phyloP scores from a whole-genome alignment of 2,113 vertebrate genomes.

The Saguinus imperator region DNA sequence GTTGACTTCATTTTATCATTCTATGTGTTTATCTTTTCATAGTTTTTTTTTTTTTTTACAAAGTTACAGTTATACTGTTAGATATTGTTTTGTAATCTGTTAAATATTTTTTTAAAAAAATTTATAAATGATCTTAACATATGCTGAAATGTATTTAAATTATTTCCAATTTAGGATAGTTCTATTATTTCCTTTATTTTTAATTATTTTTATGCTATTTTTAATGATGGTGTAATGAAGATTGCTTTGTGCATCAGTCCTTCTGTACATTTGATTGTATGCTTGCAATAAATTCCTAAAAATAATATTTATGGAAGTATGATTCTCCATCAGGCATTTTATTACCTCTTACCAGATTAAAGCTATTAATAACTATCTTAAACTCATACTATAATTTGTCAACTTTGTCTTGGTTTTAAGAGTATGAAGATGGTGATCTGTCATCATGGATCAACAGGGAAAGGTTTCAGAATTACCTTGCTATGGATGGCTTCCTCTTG shows the following conservation, averaged over 20 bases:
- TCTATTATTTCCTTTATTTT: conserved; percentile 2
- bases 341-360: not conserved
- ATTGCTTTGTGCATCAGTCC: not conserved
- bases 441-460: conserved; percentile 96
- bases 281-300: not conserved
- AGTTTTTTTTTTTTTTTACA: not conserved
- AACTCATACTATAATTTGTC: not conserved
- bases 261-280: not conserved
- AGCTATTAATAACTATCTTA: not conserved
- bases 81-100: not conserved
- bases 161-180: not conserved
- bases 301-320: not conserved
- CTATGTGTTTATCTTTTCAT: not conserved
- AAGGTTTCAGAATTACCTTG: conserved; percentile 95
- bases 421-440: conserved; percentile 95
- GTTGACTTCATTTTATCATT: not conserved
- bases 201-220: not conserved
- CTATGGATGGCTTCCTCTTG: conserved; percentile 94
- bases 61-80: not conserved
- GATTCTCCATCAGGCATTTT: not conserved
- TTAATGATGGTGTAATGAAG: not conserved
- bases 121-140: not conserved
- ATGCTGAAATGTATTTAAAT: not conserved
- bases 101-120: not conserved
- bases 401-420: conserved; percentile 76